Evolutionary conservation across 2,113 vertebrate species (phyloP).

Genomic region (Sylvia atricapilla): DNA sequence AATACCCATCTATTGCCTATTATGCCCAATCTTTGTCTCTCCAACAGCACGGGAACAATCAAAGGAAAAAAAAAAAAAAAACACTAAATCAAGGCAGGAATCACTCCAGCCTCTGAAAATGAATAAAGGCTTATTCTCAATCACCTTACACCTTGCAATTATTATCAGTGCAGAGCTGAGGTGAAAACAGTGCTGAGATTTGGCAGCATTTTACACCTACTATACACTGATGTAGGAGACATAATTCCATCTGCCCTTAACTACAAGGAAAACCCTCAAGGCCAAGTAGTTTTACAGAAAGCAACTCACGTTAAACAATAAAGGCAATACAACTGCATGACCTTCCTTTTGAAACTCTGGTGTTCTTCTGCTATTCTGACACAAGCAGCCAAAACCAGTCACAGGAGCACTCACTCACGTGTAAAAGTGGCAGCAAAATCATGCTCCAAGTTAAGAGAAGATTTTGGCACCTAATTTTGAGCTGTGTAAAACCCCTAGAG

Average conservation of each 20-base stretch:
- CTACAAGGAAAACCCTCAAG: not conserved
- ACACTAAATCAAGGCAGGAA: not conserved
- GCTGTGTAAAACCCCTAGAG: not conserved
- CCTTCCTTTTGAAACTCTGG: not conserved
- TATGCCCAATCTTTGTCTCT: not conserved
- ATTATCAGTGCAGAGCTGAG: not conserved
- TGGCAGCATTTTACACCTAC: not conserved
- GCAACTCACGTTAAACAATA: not conserved
- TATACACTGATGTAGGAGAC: not conserved
- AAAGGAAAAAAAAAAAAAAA: not conserved
- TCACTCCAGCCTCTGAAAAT: not conserved
- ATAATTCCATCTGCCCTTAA: not conserved
- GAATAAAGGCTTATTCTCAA: not conserved
- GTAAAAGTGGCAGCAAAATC: not conserved
- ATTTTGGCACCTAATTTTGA: not conserved
- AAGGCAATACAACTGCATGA: not conserved
- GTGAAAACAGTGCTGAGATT: not conserved
- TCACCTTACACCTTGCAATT: not conserved
- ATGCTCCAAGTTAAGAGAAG: not conserved
- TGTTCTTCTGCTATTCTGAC: not conserved
- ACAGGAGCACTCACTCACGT: not conserved
- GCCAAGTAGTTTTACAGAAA: not conserved
- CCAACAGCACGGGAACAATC: not conserved
- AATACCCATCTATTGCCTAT: not conserved
- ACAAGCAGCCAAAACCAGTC: not conserved